phyloP scores from a whole-genome alignment of 2,113 vertebrate genomes.

The Oryzias melastigma region DNA sequence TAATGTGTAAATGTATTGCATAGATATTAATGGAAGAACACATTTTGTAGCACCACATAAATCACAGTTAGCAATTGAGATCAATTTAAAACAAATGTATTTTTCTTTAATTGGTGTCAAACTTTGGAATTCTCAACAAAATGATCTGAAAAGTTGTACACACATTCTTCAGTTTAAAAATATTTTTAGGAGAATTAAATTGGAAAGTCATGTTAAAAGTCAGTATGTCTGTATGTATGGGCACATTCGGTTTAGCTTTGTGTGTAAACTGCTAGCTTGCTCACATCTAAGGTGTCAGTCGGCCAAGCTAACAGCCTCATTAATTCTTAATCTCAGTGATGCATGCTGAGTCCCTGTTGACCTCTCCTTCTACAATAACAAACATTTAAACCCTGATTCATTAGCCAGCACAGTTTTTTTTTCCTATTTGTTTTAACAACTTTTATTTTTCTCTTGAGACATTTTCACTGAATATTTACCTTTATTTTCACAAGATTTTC shows the following conservation, averaged over 20 bases:
- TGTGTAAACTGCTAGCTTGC: slow-evolving; percentile 63
- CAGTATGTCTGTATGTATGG: slow-evolving; percentile 35
- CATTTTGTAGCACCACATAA: too few species aligned
- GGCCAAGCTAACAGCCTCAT: slow-evolving; percentile 60
- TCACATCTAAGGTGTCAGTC: slow-evolving; percentile 52
- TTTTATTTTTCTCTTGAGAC: neutral
- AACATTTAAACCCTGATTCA: slow-evolving; percentile 14
- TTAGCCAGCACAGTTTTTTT: neutral
- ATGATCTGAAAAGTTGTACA: too few species aligned
- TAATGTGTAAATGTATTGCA: too few species aligned
- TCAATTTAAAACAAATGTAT: too few species aligned
- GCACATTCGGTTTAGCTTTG: slow-evolving; percentile 56
- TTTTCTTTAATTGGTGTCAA: too few species aligned
- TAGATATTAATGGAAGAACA: too few species aligned
- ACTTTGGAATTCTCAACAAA: too few species aligned
- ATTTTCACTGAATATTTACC: too few species aligned
- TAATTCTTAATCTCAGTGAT: slow-evolving; percentile 46
- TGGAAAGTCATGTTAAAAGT: slow-evolving; percentile 10
- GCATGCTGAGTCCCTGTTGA: slow-evolving; percentile 39
- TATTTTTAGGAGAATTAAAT: too few species aligned
- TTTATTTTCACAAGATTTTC: too few species aligned
- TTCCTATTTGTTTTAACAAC: slow-evolving; percentile 6
- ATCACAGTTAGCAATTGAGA: too few species aligned
- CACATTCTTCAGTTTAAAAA: too few species aligned
- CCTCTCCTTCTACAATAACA: slow-evolving; percentile 13